Base-by-base conservation (phyloP, 2,797 vertebrate species). In the Mormyrops boulengeri region DNA sequence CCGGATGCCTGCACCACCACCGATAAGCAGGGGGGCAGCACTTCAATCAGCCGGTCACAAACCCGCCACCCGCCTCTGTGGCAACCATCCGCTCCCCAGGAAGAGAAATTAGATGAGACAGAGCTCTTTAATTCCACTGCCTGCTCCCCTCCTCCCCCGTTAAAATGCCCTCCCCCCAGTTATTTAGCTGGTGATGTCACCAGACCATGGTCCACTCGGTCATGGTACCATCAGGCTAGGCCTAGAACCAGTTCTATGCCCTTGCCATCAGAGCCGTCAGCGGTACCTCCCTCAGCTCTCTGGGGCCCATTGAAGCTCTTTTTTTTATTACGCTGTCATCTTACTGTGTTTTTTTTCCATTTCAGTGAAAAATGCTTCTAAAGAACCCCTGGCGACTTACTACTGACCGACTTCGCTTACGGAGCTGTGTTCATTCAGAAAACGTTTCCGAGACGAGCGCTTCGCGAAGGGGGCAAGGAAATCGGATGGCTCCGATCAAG, bases 191-290 rank as follows among this genome's bases (percentile, higher is more conserved):
- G 57, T 47, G 47, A 90, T 86, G 69, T 80, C 88, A 53, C 66
- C 86, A 34, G 52, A 89, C 55, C 60, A 89, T 14, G 89, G 90
- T 88, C 66, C 52, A 84, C 14, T 89, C n/a, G 34, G 34, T 34
- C 30, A 11, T 49, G 69, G 62, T n/a, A 34, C 47, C 49, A 49
- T 53, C n/a, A 80, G 57, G 17, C 82, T 47, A 11, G 85, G 44
- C 90, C 88, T 88, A 66, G 62, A 34, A 60, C 87, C 11, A n/a
- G 26, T 80, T 84, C 55, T 89, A 87, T 92, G 88, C 88, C 66
- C 85, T 89, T 89, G 86, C 89, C 85, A 92, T 93, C 91, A 90
- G 90, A 90, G 92, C 92, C 90, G 91, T 93, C 92, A 93, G 92
- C 91, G 90, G 34, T 85, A n/a, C 41, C 4, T 34, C 52, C 50